phyloP scores from a whole-genome alignment of 2,113 vertebrate species.

The Barnardius zonarius region DNA sequence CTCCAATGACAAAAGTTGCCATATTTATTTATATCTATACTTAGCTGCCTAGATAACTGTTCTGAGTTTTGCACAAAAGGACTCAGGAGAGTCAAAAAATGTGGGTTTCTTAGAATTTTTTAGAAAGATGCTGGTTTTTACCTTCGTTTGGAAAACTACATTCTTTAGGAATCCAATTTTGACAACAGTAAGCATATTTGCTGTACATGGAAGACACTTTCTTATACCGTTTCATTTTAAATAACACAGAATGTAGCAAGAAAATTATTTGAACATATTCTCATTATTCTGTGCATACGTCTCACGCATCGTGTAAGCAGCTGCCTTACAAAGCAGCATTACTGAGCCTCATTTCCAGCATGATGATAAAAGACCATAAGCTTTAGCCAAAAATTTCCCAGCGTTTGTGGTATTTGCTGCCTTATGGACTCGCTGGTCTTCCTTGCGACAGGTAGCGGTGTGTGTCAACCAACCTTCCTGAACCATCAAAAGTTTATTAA shows the following conservation, averaged over 20 bases:
- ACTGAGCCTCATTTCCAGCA: neutral
- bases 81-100: fast-evolving
- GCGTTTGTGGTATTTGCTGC: neutral
- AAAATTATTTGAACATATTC: neutral
- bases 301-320: fast-evolving
- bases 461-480: neutral
- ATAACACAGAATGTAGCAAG: neutral
- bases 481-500: neutral
- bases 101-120: neutral
- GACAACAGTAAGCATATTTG: neutral
- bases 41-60: neutral
- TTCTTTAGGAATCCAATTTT: neutral
- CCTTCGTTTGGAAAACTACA: neutral
- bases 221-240: neutral
- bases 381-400: neutral
- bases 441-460: neutral
- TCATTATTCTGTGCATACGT: neutral
- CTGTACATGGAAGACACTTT: neutral
- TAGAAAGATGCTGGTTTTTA: neutral
- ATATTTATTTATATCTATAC: neutral
- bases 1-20: neutral
- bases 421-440: fast-evolving
- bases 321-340: neutral
- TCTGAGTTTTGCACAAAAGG: neutral
- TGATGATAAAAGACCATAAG: neutral